These are phyloP conservation scores for Bufo bufo DNA, from an alignment of 2,113 vertebrate genomes.

Conservation along the genomic window DNA sequence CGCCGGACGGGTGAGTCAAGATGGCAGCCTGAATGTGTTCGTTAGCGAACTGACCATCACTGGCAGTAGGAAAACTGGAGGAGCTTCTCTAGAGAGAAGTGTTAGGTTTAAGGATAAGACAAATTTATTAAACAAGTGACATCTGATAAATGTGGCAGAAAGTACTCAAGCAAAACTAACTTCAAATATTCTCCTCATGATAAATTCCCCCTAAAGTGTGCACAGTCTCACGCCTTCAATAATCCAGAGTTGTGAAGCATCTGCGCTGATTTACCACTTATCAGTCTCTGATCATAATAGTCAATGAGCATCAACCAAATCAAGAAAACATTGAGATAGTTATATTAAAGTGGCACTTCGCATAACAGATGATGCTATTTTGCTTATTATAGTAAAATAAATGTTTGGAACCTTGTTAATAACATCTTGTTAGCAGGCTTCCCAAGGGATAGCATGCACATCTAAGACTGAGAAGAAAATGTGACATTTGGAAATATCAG, in stretches of 20 bases:
- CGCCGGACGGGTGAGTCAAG: too few species aligned
- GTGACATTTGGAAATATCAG: not conserved
- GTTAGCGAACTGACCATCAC: too few species aligned
- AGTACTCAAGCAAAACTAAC: too few species aligned
- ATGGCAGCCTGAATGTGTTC: too few species aligned
- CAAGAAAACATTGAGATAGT: not conserved
- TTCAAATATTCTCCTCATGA: too few species aligned
- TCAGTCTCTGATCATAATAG: not conserved
- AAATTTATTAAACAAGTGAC: too few species aligned
- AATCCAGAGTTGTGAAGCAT: not conserved
- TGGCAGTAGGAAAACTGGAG: too few species aligned
- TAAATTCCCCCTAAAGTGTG: too few species aligned
- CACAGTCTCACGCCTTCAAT: not conserved
- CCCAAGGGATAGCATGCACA: conserved; percentile 55
- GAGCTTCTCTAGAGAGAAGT: too few species aligned
- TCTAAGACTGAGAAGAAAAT: conserved; percentile 39
- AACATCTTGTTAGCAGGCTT: conserved; percentile 50
- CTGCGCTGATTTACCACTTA: not conserved
- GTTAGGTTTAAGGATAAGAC: too few species aligned
- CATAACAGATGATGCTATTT: conserved; percentile 50
- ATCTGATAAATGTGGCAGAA: too few species aligned
- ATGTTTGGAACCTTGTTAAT: conserved; percentile 60
- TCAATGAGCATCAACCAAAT: not conserved
- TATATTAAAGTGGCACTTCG: conserved; percentile 54
- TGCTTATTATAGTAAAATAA: conserved; percentile 58